phyloP scores from a whole-genome alignment of 1,140 invertebrate genomes.

The Armadillidium nasatum region DNA sequence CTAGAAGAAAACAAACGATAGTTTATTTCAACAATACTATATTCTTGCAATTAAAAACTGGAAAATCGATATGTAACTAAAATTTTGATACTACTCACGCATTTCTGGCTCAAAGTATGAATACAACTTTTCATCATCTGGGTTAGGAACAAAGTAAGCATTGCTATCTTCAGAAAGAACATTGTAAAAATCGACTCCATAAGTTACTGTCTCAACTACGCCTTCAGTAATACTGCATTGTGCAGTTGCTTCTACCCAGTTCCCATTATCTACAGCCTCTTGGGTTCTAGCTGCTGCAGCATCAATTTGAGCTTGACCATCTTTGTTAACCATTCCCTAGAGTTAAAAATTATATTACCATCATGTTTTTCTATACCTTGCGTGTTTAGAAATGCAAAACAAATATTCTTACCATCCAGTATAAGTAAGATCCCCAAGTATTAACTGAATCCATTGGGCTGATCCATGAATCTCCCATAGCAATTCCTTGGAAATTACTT shows the following conservation, averaged over 20 bases:
- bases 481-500: slow-evolving; percentile 69
- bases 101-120: slow-evolving; percentile 36
- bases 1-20: neutral
- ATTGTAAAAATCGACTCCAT: slow-evolving; percentile 73
- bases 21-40: neutral
- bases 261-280: slow-evolving; percentile 47
- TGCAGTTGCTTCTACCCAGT: slow-evolving; percentile 59
- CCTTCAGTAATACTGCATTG: slow-evolving; percentile 62
- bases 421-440: slow-evolving; percentile 72
- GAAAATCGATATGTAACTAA: neutral
- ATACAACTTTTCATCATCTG: neutral
- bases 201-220: slow-evolving; percentile 55
- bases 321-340: slow-evolving; percentile 55
- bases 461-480: slow-evolving; percentile 80
- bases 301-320: slow-evolving; percentile 49
- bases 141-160: neutral
- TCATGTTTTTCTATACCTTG: neutral
- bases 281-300: slow-evolving; percentile 48
- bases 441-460: slow-evolving; percentile 72
- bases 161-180: slow-evolving; percentile 54
- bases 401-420: slow-evolving; percentile 58
- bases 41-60: neutral
- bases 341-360: neutral
- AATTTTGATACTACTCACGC: slow-evolving; percentile 27
- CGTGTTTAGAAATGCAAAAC: neutral